A percentile compares a stretch with the other conserved stretches of the same genome.
phyloP scores from a whole-genome alignment of 2,113 vertebrate genomes.

The Prionailurus bengalensis region DNA sequence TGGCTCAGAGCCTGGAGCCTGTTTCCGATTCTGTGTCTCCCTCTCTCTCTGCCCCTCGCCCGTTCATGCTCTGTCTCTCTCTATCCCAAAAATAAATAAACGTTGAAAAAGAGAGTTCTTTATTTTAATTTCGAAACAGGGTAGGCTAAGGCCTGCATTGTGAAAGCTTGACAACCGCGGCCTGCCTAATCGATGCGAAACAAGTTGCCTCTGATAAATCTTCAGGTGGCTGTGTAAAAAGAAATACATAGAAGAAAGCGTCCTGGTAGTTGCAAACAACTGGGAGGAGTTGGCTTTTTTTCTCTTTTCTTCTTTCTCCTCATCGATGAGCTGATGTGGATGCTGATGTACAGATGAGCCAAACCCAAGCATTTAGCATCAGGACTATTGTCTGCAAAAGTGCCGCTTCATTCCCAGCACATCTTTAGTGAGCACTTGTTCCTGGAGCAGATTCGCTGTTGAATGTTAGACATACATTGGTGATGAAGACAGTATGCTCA shows the following conservation, averaged over 20 bases:
- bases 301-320: neutral
- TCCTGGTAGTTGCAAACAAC: neutral
- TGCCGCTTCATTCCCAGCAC: neutral
- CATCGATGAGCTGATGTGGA: neutral
- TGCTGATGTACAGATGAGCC: neutral
- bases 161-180: neutral
- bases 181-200: neutral
- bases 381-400: accelerated
- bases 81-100: too few relatives aligned
- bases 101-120: neutral
- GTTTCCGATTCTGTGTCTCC: too few relatives aligned
- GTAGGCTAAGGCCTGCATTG: too few relatives aligned
- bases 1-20: too few relatives aligned
- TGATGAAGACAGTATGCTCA: neutral
- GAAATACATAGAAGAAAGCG: neutral
- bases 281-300: neutral
- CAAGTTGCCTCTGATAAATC: neutral
- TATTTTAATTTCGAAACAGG: neutral
- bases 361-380: neutral
- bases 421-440: neutral
- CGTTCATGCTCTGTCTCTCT: too few relatives aligned
- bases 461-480: neutral
- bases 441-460: neutral
- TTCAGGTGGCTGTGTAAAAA: neutral
- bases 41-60: too few relatives aligned